Conservation (phyloP, 2,113 vertebrate genomes). For the Pongo pygmaeus region DNA sequence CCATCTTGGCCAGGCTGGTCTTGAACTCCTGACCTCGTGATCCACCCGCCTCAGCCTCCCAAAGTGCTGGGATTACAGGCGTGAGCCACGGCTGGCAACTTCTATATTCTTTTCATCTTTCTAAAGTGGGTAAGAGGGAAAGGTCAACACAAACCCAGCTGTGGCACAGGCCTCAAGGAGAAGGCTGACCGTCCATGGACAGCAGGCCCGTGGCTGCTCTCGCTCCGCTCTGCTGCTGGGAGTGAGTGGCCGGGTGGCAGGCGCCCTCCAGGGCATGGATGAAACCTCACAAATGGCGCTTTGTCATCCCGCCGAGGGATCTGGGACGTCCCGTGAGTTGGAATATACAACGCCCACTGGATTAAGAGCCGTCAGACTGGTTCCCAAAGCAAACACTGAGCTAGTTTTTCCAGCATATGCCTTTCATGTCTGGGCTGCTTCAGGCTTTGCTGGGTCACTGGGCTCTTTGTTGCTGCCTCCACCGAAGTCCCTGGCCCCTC, state of each 20-base stretch:
- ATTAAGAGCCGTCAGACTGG: conserved; percentile 73
- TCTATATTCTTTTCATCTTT: conserved; percentile 47
- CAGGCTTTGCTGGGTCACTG: conserved; percentile 44
- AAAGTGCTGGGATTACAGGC: no score
- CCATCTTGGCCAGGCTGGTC: no score
- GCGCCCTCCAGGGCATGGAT: background rate
- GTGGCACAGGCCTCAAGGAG: background rate
- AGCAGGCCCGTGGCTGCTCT: background rate
- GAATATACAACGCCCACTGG: conserved; percentile 61
- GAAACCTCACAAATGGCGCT: conserved; percentile 53
- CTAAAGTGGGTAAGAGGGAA: background rate
- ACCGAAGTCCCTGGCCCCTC: background rate
- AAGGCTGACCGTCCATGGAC: background rate
- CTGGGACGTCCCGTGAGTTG: conserved; percentile 59
- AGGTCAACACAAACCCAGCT: conserved; percentile 50
- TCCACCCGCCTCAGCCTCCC: no score
- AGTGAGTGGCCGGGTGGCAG: background rate
- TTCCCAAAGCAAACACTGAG: conserved; percentile 77
- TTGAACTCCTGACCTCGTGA: no score
- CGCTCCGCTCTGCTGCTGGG: background rate
- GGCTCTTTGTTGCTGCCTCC: conserved; percentile 67
- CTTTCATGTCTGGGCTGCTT: conserved; percentile 66
- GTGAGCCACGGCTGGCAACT: background rate
- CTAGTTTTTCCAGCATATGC: conserved; percentile 65
- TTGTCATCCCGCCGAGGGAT: conserved; percentile 52